These are phyloP conservation scores for Bovichtus diacanthus DNA, from an alignment of 2,797 vertebrate species.

Conservation along the genomic window DNA sequence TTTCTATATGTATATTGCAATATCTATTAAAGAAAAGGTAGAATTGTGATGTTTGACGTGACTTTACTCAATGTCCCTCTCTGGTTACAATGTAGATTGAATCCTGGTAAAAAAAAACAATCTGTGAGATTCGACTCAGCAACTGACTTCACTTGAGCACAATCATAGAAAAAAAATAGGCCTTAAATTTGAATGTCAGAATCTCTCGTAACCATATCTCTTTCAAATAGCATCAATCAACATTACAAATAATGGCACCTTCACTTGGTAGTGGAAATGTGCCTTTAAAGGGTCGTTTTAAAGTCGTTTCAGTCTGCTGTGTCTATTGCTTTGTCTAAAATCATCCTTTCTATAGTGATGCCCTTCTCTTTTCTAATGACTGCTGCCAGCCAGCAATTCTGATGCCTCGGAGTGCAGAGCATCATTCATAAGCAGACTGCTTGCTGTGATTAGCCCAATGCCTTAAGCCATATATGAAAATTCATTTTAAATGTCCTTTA, in stretches of 20 bases:
- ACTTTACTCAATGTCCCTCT: not conserved
- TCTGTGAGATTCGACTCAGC: conserved; percentile 19
- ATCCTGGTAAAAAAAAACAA: not conserved
- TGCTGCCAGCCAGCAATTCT: conserved; percentile 61
- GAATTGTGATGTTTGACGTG: not conserved
- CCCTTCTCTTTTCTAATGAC: conserved; percentile 61
- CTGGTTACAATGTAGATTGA: not conserved
- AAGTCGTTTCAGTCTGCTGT: conserved; percentile 50
- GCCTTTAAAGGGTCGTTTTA: conserved; percentile 53
- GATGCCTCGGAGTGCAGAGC: conserved; percentile 60
- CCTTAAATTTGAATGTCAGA: conserved; percentile 46
- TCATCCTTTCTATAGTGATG: conserved; percentile 51
- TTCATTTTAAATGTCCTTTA: conserved; percentile 82
- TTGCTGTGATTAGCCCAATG: conserved; percentile 77
- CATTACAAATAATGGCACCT: conserved; percentile 65
- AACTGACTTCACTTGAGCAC: conserved; percentile 14
- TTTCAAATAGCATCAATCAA: conserved; percentile 68
- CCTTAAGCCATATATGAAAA: conserved; percentile 83
- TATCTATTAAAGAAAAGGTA: not conserved
- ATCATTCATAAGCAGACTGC: conserved; percentile 70
- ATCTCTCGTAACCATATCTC: conserved; percentile 32
- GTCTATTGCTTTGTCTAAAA: conserved; percentile 65
- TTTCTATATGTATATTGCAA: not conserved
- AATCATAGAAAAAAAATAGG: conserved; percentile 29
- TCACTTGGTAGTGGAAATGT: conserved; percentile 55